Evolutionary conservation across 2,113 vertebrate species (phyloP), one percentile per base, ranked within the genome.

Genomic region (Thryonomys swinderianus): DNA sequence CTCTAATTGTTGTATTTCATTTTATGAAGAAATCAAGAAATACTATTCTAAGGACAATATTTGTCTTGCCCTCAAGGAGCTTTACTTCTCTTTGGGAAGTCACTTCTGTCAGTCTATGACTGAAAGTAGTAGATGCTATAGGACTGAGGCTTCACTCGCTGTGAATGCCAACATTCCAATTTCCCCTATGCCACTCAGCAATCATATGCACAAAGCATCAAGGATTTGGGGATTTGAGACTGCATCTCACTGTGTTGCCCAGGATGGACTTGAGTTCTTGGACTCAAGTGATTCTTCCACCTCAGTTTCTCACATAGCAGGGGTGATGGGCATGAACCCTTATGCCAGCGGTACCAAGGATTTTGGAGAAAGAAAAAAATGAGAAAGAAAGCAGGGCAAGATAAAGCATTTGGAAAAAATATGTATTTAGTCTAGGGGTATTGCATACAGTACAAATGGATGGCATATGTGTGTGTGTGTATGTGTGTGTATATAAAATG

Each of bases 1-100:
- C 73, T 64, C 5, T 94, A 23, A 83, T 76, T 89, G 45, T 53
- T 66, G 59, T 51, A 42, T 76, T 80, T 34, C 62, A 64, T 78
- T 76, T 93, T 89, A 82, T 45, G 34, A 85, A 66, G 84, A 83
- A 94, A 94, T 21, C 5, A 42, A 86, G 61, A 93, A 86, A 32
- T 59, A 86, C 17, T 40, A 45, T 82, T 85, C 2, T 82, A 69
- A 80, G 73, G 4, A 40, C 16, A 45, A 45, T 85, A 53, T 12
- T 78, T 92, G 37, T 78, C 73, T 69, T 83, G 20, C 32, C 55
- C 27, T 76, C 34, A 57, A 30, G 27, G 40, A 82, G 10, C 4
- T 66, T 67, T 84, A n/a, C 42, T 30, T 91, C 25, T 57, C 67
- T 94, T 93, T 59, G 86, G 45, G 66, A 88, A 94, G 59, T 61